Evolutionary conservation across 2,888 invertebrate genomes (phyloP).

Genomic region (Tachina lurida): DNA sequence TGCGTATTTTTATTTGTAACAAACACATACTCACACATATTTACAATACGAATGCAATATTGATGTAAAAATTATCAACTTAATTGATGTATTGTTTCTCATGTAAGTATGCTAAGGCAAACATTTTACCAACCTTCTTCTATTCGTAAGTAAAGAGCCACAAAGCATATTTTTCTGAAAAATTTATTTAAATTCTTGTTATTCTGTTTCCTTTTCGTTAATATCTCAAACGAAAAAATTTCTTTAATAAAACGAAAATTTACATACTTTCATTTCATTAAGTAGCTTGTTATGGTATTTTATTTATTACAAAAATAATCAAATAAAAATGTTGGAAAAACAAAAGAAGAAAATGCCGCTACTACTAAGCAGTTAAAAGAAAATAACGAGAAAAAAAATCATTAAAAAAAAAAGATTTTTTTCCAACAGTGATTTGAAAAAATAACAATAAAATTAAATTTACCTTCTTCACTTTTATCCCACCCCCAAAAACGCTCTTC

Average conservation of each 20-base stretch:
- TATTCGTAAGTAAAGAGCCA: conserved; percentile 39
- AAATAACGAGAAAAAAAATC: conserved; percentile 73
- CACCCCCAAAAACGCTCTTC: background rate
- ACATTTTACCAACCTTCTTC: background rate
- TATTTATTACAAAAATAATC: conserved; percentile 71
- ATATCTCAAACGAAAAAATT: conserved; percentile 43
- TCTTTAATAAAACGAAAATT: conserved; percentile 56
- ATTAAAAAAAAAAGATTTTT: conserved; percentile 24
- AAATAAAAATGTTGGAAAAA: conserved; percentile 62
- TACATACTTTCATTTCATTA: conserved; percentile 69
- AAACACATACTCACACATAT: conserved; percentile 2
- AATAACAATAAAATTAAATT: conserved; percentile 81
- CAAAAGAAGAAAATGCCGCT: conserved; percentile 56
- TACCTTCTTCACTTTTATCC: conserved; percentile 73
- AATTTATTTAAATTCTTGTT: conserved; percentile 42
- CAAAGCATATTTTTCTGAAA: conserved; percentile 60
- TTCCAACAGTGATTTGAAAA: conserved; percentile 77
- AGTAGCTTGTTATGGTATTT: conserved; percentile 70
- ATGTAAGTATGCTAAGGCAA: background rate
- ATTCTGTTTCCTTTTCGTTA: conserved; percentile 15
- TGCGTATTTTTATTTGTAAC: conserved; percentile 17
- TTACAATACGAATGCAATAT: conserved; percentile 26
- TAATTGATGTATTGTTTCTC: conserved; percentile 70
- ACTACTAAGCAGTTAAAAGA: conserved; percentile 27
- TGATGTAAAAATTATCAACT: conserved; percentile 43